Evolutionary conservation across 1,140 invertebrate species (phyloP).

Genomic region (Hycleus cichorii): DNA sequence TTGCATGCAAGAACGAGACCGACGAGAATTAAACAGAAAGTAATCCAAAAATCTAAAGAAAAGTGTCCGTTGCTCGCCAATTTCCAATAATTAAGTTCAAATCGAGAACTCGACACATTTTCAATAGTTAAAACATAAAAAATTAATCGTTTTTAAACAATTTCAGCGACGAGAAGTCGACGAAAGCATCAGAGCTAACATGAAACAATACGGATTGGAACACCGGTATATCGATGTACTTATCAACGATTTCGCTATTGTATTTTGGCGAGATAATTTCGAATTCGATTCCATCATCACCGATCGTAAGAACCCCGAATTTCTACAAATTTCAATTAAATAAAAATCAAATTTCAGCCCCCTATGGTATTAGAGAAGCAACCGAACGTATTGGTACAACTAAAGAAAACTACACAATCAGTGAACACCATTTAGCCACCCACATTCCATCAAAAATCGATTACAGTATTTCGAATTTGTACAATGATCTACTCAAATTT

Average conservation of each 20-base stretch:
- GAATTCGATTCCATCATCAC: slow-evolving; percentile 84
- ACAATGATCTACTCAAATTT: slow-evolving; percentile 76
- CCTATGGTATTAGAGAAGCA: slow-evolving; percentile 90
- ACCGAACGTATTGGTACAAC: slow-evolving; percentile 75
- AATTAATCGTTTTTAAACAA: not conserved
- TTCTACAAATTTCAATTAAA: not conserved
- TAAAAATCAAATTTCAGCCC: slow-evolving; percentile 55
- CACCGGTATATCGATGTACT: slow-evolving; percentile 78
- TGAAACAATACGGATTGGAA: slow-evolving; percentile 75
- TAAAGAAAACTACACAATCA: slow-evolving; percentile 50
- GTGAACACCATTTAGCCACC: slow-evolving; percentile 54
- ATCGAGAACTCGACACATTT: no score
- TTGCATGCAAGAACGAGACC: slow-evolving; percentile 80
- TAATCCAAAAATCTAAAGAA: slow-evolving; percentile 28
- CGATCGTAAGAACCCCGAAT: slow-evolving; percentile 69
- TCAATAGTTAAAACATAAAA: no score
- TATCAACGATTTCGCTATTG: slow-evolving; percentile 81
- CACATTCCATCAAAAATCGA: slow-evolving; percentile 84
- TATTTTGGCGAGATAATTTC: slow-evolving; percentile 64
- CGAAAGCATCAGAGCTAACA: slow-evolving; percentile 79
- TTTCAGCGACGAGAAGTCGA: slow-evolving; percentile 63
- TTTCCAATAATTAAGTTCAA: no score
- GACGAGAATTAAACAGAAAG: slow-evolving; percentile 68
- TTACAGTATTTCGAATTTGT: slow-evolving; percentile 74
- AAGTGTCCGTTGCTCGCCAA: no score